Evolutionary conservation across 1,140 invertebrate species (phyloP), one percentile per base, ranked within the genome.

Genomic region (Octopus bimaculoides): DNA sequence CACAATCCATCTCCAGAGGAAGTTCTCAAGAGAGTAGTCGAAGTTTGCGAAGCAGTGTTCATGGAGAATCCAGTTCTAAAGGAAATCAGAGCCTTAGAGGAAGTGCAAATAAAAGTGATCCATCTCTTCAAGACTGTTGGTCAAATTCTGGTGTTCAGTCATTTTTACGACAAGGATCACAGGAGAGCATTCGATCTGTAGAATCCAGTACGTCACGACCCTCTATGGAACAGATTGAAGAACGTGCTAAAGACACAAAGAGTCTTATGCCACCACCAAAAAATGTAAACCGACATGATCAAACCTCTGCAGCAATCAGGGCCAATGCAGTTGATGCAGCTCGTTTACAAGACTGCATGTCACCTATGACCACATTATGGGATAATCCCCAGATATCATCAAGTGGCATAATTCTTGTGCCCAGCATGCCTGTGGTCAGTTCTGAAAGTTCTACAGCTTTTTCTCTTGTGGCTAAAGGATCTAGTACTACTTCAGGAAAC

Each of bases 261-360:
- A 0, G 6, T 71, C 66, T n/a, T 14, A 14, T 14, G 26, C 66
- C 66, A n/a, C 14, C 6, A 14, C 66, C 66, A n/a, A n/a, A 6
- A 17, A 12, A 9, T 61, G 14, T 14, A 6, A 17, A 71, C 14
- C 17, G 26, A 20, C 66, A 17, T 71, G 66, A 71, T 14, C 66
- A 71, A 71, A 71, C 66, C 5, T 71, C 66, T 71, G 66, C 66
- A 71, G 66, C 66, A 6, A 71, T 71, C 26, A 71, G 66, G 66
- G 66, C 66, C 66, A 71, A 14, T 14, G 66, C 66, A n/a, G 66
- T 20, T 8, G 66, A 14, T 10, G 66, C 17, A 20, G 66, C 66
- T 12, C 66, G 66, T 9, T 9, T 71, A 71, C 66, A 71, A 6
- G 66, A 71, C 5, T 71, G 66, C 14, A 71, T 71, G 66, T 71